Base-by-base conservation (phyloP, 2,113 vertebrate species). In the Synchiropus splendidus region DNA sequence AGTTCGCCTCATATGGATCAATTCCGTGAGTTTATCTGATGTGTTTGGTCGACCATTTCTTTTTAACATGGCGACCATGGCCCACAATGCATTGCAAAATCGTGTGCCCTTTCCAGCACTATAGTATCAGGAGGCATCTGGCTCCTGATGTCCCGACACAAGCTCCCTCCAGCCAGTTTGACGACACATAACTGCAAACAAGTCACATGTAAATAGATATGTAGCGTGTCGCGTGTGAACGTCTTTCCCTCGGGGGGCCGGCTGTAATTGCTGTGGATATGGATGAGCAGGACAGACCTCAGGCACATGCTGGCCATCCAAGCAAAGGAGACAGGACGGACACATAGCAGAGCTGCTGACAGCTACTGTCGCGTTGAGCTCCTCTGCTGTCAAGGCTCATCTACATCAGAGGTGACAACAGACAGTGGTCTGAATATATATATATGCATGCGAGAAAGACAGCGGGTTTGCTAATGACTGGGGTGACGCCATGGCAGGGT, bases 281-380 rank as follows among this genome's bases (percentile, higher is more conserved):
- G 48, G 65, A 68, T 17, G 56, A 50, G 64, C 58, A 63, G 60
- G 50, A 45, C 48, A 63, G 72, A 77, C 67, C 73, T 51, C 39
- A 66, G 71, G 65, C 73, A 66, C 73, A 72, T 72, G 80, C 44
- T 68, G 69, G 58, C 65, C 73, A 45, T 75, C 64, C 67, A 51
- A 27, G 49, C 46, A 64, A 44, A 30, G 31, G 15, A 61, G 75
- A 61, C 42, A 35, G 48, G 51, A 36, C 43, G 55, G 62, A 65
- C 42, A 58, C 52, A 48, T 18, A 18, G 59, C 39, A 16, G 51
- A 55, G 64, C 55, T 16, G 71, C 69, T 74, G 77, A 77, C 75
- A 76, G 62, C n/a, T n/a, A 35, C 53, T 50, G 58, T 67, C 71
- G 47, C 10, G 45, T 46, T 18, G 44, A 60, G 68, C 54, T 45